Conservation (phyloP, 2,113 vertebrate species). For the Misgurnus mizolepis region DNA sequence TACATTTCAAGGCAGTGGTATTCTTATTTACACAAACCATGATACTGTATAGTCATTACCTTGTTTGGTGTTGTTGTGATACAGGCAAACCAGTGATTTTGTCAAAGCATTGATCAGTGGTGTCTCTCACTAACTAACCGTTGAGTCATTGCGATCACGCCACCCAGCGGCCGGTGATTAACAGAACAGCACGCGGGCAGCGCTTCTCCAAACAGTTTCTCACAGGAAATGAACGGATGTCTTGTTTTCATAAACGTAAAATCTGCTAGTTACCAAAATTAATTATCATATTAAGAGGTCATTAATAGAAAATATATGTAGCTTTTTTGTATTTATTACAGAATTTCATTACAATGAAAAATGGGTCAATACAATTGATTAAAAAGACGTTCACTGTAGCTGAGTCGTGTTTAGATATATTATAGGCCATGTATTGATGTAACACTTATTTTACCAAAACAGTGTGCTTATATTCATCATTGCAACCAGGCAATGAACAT, state of each 20-base stretch:
- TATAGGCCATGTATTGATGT: no score
- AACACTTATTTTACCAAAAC: not conserved
- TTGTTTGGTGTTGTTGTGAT: not conserved
- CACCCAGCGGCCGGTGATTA: conserved; percentile 48
- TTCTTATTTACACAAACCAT: not conserved
- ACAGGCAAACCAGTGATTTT: not conserved
- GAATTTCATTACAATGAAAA: not conserved
- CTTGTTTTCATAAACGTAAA: not conserved
- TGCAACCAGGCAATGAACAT: conserved; percentile 58
- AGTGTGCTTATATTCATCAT: not conserved
- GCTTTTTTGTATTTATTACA: conserved; percentile 17
- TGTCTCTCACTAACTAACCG: not conserved
- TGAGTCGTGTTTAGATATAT: not conserved
- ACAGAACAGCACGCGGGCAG: conserved; percentile 34
- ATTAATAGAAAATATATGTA: not conserved
- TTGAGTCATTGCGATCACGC: conserved; percentile 46
- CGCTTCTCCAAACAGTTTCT: not conserved
- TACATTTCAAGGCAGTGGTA: no score
- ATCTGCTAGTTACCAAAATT: not conserved
- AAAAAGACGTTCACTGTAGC: not conserved
- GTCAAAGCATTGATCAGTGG: not conserved
- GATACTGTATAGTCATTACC: not conserved
- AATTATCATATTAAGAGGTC: not conserved
- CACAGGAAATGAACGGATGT: not conserved
- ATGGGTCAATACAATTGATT: not conserved